phyloP scores from a whole-genome alignment of 2,888 invertebrate genomes.

The Saturnia pavonia region DNA sequence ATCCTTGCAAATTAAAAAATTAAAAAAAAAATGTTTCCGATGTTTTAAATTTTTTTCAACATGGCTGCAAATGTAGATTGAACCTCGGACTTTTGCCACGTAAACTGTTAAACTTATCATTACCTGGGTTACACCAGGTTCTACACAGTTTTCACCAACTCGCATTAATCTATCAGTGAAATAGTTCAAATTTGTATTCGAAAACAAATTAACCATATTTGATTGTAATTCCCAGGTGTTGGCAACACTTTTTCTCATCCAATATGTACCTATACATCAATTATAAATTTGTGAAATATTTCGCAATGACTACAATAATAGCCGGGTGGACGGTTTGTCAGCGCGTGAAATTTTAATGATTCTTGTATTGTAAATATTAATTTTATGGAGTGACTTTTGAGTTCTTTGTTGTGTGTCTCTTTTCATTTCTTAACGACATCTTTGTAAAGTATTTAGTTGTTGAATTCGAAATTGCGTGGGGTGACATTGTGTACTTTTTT shows the following conservation, averaged over 20 bases:
- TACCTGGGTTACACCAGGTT: too few species aligned
- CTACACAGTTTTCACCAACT: too few species aligned
- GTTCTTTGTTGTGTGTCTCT: background rate
- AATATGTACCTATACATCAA: too few species aligned
- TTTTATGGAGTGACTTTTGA: constrained; percentile 8
- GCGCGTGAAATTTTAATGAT: constrained; percentile 20
- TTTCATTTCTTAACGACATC: background rate
- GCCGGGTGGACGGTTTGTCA: background rate
- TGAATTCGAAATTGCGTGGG: background rate
- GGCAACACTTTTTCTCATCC: background rate
- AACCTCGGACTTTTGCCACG: too few species aligned
- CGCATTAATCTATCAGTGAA: too few species aligned
- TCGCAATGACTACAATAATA: background rate
- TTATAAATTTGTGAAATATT: background rate
- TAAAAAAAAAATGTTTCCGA: too few species aligned
- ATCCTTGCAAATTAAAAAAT: too few species aligned
- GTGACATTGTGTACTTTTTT: background rate
- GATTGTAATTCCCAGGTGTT: background rate
- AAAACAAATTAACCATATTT: background rate
- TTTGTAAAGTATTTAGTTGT: background rate
- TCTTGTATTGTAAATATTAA: constrained; percentile 12
- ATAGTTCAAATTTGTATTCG: background rate
- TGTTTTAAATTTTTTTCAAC: too few species aligned
- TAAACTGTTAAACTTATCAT: too few species aligned
- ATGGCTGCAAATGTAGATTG: too few species aligned